Evolutionary conservation across 2,888 invertebrate species (phyloP).

Genomic region (Schrankia costaestrigalis): DNA sequence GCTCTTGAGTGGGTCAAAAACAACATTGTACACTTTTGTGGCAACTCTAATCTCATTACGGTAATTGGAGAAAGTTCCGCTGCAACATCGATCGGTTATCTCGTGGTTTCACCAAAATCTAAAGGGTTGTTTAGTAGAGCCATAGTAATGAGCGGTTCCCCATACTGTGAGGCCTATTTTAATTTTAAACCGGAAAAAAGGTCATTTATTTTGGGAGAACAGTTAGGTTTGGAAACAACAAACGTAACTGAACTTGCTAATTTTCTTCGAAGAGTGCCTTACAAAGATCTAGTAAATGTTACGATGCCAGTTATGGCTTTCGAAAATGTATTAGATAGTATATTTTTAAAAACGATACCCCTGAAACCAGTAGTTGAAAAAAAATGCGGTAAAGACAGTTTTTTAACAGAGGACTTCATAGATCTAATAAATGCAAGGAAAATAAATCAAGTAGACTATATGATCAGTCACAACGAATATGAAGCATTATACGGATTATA

Average conservation of each 20-base stretch:
- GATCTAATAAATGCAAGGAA: slow-evolving; percentile 54
- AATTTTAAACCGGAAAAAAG: slow-evolving; percentile 35
- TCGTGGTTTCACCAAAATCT: slow-evolving; percentile 49
- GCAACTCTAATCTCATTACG: slow-evolving; percentile 33
- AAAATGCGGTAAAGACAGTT: slow-evolving; percentile 36
- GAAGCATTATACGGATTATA: slow-evolving; percentile 71
- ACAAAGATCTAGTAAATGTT: too few relatives aligned
- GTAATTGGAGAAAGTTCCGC: slow-evolving; percentile 54
- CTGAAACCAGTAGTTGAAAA: slow-evolving; percentile 44
- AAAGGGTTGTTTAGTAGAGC: slow-evolving; percentile 48
- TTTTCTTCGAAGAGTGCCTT: slow-evolving; percentile 42
- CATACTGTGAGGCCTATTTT: slow-evolving; percentile 42
- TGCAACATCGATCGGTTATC: slow-evolving; percentile 36
- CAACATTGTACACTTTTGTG: slow-evolving; percentile 1
- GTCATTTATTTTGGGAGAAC: slow-evolving; percentile 41
- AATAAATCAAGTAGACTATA: slow-evolving; percentile 78
- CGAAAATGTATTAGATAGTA: too few relatives aligned
- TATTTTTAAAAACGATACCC: slow-evolving; percentile 9
- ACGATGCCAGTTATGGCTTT: too few relatives aligned
- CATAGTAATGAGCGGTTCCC: slow-evolving; percentile 32
- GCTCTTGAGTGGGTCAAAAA: slow-evolving; percentile 2
- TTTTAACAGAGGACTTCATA: slow-evolving; percentile 33
- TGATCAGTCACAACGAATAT: slow-evolving; percentile 84
- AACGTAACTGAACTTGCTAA: slow-evolving; percentile 39
- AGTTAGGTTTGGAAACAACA: slow-evolving; percentile 40